Conservation (phyloP, 2,113 vertebrate species). For the Geococcyx californianus region DNA sequence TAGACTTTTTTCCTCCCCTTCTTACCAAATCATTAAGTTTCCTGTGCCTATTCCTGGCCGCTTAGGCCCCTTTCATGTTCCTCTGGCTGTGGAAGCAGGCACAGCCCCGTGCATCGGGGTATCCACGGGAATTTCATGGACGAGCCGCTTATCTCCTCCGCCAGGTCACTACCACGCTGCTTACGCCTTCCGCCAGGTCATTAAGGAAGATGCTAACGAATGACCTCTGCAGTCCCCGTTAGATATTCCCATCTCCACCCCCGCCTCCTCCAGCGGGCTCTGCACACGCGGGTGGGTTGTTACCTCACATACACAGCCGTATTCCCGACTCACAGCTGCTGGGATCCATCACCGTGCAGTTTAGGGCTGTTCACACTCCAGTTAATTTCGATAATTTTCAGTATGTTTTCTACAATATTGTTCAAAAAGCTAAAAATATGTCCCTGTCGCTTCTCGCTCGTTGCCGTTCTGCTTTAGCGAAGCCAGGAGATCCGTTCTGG, state of each 20-base stretch:
- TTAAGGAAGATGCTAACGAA: background rate
- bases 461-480: background rate
- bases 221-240: background rate
- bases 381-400: background rate
- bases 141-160: conserved; percentile 12
- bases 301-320: background rate
- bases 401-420: background rate
- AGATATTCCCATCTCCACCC: background rate
- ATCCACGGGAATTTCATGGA: background rate
- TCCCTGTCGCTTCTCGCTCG: background rate
- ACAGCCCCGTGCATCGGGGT: background rate
- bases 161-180: conserved; percentile 25
- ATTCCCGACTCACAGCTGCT: accelerated
- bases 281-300: background rate
- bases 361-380: background rate
- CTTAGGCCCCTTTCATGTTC: background rate
- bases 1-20: background rate
- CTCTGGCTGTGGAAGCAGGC: background rate
- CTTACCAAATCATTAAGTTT: background rate
- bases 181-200: background rate
- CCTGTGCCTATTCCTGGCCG: background rate
- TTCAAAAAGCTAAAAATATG: background rate
- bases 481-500: background rate
- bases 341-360: accelerated
- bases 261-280: background rate